These are phyloP conservation scores for Piaya cayana DNA, from an alignment of 2,113 vertebrate genomes.

Conservation along the genomic window DNA sequence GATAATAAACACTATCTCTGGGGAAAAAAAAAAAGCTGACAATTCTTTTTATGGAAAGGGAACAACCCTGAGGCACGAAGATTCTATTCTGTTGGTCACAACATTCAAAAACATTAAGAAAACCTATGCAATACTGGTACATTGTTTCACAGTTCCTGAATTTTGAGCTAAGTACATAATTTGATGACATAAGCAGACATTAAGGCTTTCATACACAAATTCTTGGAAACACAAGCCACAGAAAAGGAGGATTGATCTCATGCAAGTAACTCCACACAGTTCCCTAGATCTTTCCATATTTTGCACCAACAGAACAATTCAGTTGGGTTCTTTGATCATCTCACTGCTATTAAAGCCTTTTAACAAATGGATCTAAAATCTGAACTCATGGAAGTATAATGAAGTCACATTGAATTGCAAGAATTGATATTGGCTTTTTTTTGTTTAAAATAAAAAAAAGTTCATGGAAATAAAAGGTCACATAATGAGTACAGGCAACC, in stretches of 20 bases:
- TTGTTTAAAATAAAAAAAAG: background rate
- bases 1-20: background rate
- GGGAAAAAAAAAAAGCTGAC: background rate
- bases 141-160: constrained; percentile 22
- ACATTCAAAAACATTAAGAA: background rate
- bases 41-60: background rate
- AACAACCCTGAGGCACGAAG: background rate
- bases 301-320: background rate
- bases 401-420: background rate
- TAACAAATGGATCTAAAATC: background rate
- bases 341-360: background rate
- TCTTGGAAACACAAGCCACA: background rate
- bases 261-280: background rate
- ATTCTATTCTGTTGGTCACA: background rate
- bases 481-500: background rate
- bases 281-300: background rate
- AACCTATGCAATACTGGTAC: background rate
- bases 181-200: background rate
- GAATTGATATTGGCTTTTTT: background rate
- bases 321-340: background rate
- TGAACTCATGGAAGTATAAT: background rate
- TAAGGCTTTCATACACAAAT: background rate
- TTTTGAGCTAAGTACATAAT: background rate
- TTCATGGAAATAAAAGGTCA: background rate
- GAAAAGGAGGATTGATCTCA: background rate